Evolutionary conservation across 2,113 vertebrate species (phyloP).

Genomic region (Stigmatopora nigra): DNA sequence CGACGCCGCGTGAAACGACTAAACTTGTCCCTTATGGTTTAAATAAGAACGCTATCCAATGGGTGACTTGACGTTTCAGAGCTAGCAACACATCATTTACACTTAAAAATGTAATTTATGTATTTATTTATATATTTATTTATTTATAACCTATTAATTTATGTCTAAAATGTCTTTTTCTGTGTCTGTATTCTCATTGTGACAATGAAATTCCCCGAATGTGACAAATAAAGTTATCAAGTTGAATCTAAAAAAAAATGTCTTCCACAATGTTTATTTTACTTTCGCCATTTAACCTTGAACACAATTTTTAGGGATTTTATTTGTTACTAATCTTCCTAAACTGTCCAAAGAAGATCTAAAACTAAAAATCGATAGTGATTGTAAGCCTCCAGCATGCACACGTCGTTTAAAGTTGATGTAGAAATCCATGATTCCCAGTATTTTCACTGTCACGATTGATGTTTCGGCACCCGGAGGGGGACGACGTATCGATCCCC

Average conservation of each 20-base stretch:
- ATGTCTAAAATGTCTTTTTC: too few species aligned
- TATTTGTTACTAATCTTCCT: not conserved
- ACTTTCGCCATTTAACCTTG: not conserved
- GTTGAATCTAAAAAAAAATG: too few species aligned
- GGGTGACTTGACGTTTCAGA: too few species aligned
- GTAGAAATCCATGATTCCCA: slow-evolving; percentile 15
- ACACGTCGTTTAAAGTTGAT: not conserved
- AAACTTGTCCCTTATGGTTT: not conserved
- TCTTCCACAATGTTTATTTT: not conserved
- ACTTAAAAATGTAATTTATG: too few species aligned
- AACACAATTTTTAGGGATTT: not conserved
- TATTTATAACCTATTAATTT: too few species aligned
- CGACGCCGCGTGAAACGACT: not conserved
- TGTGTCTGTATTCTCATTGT: too few species aligned
- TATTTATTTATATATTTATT: too few species aligned
- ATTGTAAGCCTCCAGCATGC: not conserved
- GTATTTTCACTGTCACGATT: slow-evolving; percentile 3
- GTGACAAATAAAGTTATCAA: too few species aligned
- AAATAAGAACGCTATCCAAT: too few species aligned
- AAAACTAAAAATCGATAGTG: too few species aligned
- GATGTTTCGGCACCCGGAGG: slow-evolving; percentile 5
- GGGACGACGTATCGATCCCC: slow-evolving; percentile 34
- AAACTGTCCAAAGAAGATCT: not conserved
- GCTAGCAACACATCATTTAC: too few species aligned
- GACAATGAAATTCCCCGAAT: too few species aligned